Conservation (phyloP, 2,113 vertebrate genomes). For the Campylomormyrus tamandua region DNA sequence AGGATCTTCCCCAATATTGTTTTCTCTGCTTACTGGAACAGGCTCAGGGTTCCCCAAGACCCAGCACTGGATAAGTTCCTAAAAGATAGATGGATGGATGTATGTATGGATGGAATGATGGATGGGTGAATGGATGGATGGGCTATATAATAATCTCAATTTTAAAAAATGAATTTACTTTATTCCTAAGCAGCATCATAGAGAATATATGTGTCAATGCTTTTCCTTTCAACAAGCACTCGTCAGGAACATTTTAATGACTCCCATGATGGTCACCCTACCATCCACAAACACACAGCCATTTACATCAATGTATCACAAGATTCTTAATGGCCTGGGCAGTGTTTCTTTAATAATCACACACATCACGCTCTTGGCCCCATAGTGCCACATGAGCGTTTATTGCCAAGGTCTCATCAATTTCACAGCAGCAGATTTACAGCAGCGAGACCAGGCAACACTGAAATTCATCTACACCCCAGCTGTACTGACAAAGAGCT, state of each 20-base stretch:
- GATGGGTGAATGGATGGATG: neutral
- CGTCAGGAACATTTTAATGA: neutral
- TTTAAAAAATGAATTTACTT: neutral
- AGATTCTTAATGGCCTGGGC: neutral
- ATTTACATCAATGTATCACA: neutral
- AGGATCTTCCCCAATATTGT: neutral
- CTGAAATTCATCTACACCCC: neutral
- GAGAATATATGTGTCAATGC: neutral
- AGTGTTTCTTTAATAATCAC: neutral
- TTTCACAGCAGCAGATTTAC: neutral
- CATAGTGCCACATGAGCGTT: neutral
- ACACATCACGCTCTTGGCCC: neutral
- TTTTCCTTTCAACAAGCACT: neutral
- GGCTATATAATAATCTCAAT: neutral
- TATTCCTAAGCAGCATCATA: neutral
- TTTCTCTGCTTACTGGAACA: neutral
- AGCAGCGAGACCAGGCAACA: neutral
- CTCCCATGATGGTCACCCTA: neutral
- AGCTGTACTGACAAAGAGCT: neutral
- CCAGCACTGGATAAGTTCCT: neutral
- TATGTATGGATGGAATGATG: neutral
- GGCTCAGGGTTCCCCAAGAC: neutral
- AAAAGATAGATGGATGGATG: neutral
- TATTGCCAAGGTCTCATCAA: neutral
- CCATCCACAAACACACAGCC: neutral